Percentiles rank a stretch among this genome's conserved stretches.
Evolutionary conservation across 2,888 invertebrate species (phyloP).

Genomic region (Alcis repandata): DNA sequence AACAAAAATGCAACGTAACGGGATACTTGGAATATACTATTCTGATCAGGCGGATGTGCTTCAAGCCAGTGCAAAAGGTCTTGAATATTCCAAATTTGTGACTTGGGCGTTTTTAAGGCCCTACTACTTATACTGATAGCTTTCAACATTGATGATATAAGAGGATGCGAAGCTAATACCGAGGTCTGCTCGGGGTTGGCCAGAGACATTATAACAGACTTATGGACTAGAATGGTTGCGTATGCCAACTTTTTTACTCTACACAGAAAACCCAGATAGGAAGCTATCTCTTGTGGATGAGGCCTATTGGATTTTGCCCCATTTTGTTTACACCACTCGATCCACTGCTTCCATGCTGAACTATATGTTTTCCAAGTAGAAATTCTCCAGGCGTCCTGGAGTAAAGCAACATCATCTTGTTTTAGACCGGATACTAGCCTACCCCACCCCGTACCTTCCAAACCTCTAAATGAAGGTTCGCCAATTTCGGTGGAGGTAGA

Average conservation of each 20-base stretch:
- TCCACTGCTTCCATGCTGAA: too few relatives aligned
- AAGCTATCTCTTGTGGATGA: background rate
- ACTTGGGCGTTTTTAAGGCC: background rate
- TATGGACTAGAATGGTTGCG: background rate
- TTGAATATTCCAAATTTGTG: constrained; percentile 14
- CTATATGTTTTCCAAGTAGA: too few relatives aligned
- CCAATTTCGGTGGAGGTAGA: constrained; percentile 28
- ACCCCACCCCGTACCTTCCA: constrained; percentile 51
- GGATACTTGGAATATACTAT: constrained; percentile 23
- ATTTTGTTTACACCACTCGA: too few relatives aligned
- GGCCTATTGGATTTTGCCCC: background rate
- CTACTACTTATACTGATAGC: background rate
- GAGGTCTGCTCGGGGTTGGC: background rate
- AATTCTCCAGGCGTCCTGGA: constrained; percentile 39
- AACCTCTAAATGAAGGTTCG: constrained; percentile 42
- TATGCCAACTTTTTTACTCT: constrained; percentile 2
- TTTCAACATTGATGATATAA: background rate
- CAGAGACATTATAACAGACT: background rate
- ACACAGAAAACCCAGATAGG: background rate
- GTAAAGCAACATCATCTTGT: background rate
- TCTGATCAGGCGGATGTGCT: background rate
- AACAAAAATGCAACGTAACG: constrained; percentile 26
- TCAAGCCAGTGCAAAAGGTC: background rate
- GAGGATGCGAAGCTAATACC: background rate
- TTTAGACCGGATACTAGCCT: constrained; percentile 8